Base-by-base conservation (phyloP, 1,140 invertebrate genomes). In the Drosophila serrata region DNA sequence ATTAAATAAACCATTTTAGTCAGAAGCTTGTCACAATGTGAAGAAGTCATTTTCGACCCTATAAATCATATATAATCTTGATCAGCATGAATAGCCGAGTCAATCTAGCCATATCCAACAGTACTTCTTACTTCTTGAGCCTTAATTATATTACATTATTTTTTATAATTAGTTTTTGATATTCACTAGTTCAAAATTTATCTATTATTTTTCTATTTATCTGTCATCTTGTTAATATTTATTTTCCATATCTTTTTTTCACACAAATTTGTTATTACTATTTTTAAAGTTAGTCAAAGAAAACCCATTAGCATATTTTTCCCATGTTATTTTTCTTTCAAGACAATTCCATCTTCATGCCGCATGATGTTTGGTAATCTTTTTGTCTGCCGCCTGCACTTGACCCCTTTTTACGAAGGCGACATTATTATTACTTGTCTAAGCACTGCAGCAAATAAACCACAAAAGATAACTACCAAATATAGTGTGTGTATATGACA, bases 321-420 rank as follows among this genome's bases (percentile, higher is more conserved):
- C 27, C 11, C 3, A 3, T 56, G 29, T 51, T 27, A 17, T 60
- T 2, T 42, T 7, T 15, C 11, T 37, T 55, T 22, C 31, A 37
- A 56, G n/a, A 56, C 43, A 19, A 58, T 40, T 29, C 19, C 33
- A 35, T 73, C 31, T 35, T 69, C 29, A 43, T 22, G 57, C 56
- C 68, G 27, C 37, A 31, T 37, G 49, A 31, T 37, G 49, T 63
- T 79, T 60, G 56, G 69, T 64, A 87, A 87, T 82, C 58, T 68
- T 11, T 69, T 29, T 49, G 68, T 56, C 46, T 60, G 46, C 57
- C 53, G 61, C 48, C 33, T 86, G 84, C 82, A 86, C 82, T 86
- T 86, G 82, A 86, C 82, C 82, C 40, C 75, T 82, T 87, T 87
- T 86, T 46, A 57, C 46, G 43, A 48, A 19, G 19, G 24, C 37